Evolutionary conservation across 23 tunicate species (phyloP), one percentile per base, ranked within the genome.

Genomic region (Styela clava): DNA sequence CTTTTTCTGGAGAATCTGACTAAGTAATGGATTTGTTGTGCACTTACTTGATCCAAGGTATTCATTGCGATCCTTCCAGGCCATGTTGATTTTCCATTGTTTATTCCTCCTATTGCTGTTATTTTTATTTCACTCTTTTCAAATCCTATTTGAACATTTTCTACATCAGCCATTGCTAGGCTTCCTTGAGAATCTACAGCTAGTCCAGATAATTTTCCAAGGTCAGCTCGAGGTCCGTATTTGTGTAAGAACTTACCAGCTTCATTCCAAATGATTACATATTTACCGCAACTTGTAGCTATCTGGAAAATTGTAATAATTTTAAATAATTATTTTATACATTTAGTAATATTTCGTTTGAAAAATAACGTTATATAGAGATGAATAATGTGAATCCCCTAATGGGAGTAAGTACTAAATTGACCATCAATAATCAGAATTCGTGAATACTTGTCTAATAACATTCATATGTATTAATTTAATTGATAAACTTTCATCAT

Each of bases 31-130:
- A n/a, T n/a, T n/a, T n/a, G n/a, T n/a, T n/a, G n/a, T 23, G 1
- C 9, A 24, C 34, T 37, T 74, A 88, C 92, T 83, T 88, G 86
- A 62, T 88, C 86, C 34, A 65, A 67, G 24, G 35, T 68, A 78
- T 88, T 88, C 23, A 88, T 72, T 77, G 86, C 86, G 33, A 88
- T 76, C 61, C 86, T 78, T 34, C 92, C 92, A 35, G 74, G 76
- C 92, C 92, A 88, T 33, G 80, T 85, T 25, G 92, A 78, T 82
- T 88, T 88, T 33, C 86, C 86, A 5, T 73, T 56, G 29, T 33
- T 68, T 28, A 30, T 35, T 25, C 71, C 74, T 1, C 81, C 85
- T 2, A 36, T 62, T 20, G 74, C 86, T 32, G 79, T 85, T 62
- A 81, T 76, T 62, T 31, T 31, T 2, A 88, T 71, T 52, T 74